These are phyloP conservation scores for Venusia cambrica DNA, from an alignment of 2,888 invertebrate genomes.

Conservation along the genomic window DNA sequence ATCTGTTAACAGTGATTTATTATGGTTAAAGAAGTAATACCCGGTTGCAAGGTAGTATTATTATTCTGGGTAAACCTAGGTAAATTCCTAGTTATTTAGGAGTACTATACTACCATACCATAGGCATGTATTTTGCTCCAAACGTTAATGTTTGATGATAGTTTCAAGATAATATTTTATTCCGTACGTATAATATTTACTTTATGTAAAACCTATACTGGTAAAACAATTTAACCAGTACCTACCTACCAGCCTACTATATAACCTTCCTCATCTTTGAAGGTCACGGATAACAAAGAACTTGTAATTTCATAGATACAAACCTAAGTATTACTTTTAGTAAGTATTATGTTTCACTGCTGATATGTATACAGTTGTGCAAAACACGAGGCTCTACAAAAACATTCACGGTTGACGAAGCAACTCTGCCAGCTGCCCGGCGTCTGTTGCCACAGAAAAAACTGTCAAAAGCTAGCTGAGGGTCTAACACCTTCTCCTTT, in stretches of 20 bases:
- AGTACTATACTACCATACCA: too few species aligned
- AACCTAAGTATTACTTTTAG: slow-evolving; percentile 45
- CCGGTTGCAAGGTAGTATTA: slow-evolving; percentile 1
- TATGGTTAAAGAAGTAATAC: slow-evolving; percentile 12
- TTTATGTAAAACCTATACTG: too few species aligned
- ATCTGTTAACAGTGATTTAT: slow-evolving; percentile 22
- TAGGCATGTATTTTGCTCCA: too few species aligned
- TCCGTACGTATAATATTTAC: too few species aligned
- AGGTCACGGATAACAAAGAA: slow-evolving; percentile 37
- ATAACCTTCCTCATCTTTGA: too few species aligned
- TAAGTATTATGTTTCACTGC: slow-evolving; percentile 58
- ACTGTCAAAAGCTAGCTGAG: slow-evolving; percentile 31
- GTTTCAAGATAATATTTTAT: too few species aligned
- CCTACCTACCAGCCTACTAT: too few species aligned
- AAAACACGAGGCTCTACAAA: slow-evolving; percentile 60
- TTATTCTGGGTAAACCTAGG: slow-evolving; percentile 2
- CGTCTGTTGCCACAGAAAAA: slow-evolving; percentile 32
- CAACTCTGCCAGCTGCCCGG: slow-evolving; percentile 63
- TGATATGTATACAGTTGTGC: slow-evolving; percentile 64
- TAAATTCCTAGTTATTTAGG: slow-evolving; percentile 1
- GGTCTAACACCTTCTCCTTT: slow-evolving; percentile 17
- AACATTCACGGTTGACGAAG: slow-evolving; percentile 69
- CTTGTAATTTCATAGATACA: too few species aligned
- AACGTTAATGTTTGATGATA: too few species aligned
- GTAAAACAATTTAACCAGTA: too few species aligned